Percentiles rank a stretch among this genome's conserved stretches.
phyloP scores from a whole-genome alignment of 2,797 vertebrate species.

The Mormyrops attenuatus region DNA sequence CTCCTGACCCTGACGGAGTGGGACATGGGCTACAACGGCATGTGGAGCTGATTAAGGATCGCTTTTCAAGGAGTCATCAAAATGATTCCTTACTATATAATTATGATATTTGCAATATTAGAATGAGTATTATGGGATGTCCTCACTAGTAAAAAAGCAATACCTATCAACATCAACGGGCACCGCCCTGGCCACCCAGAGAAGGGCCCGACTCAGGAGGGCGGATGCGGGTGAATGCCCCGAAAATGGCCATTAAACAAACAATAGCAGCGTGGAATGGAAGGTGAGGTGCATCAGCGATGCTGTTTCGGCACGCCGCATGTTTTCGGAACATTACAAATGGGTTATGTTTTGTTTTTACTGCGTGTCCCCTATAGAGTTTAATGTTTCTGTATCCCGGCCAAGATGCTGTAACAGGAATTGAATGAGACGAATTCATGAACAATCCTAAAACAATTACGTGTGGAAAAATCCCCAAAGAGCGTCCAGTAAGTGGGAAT shows the following conservation, averaged over 20 bases:
- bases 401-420: slow-evolving; percentile 34
- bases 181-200: background rate
- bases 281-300: background rate
- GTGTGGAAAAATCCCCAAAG: slow-evolving; percentile 12
- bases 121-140: background rate
- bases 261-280: background rate
- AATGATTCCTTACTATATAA: background rate
- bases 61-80: background rate
- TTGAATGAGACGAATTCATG: slow-evolving; percentile 34
- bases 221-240: background rate
- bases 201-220: background rate
- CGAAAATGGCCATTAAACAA: background rate
- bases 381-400: slow-evolving; percentile 35
- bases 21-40: background rate
- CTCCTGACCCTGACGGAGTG: background rate
- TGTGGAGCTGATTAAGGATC: background rate
- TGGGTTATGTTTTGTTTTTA: slow-evolving; percentile 6
- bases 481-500: background rate
- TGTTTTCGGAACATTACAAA: background rate
- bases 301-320: background rate
- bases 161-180: background rate
- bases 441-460: slow-evolving; percentile 38
- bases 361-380: slow-evolving; percentile 24
- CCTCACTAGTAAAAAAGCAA: background rate
- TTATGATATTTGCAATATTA: background rate